A percentile compares a stretch with the other conserved stretches of the same genome.
Conservation (phyloP, 2,888 invertebrate genomes). For the Oxycera nigricornis region DNA sequence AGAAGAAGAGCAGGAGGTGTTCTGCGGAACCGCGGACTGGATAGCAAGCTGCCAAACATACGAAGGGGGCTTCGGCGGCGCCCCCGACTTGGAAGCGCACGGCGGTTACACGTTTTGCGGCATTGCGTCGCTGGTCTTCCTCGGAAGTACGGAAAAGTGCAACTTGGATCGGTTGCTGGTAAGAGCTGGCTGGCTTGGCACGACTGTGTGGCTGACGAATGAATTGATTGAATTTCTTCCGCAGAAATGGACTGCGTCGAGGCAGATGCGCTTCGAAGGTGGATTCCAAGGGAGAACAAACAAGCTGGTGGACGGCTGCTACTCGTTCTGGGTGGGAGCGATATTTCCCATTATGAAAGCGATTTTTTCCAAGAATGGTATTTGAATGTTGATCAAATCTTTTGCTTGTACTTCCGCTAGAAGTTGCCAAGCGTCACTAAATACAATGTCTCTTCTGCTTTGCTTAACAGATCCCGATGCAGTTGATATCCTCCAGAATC, state of each 20-base stretch:
- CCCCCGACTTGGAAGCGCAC: constrained; percentile 95
- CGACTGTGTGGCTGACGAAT: not conserved
- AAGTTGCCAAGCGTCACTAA: not conserved
- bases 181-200: constrained; percentile 49
- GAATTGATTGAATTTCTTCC: constrained; percentile 48
- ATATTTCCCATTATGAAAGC: constrained; percentile 87
- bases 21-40: constrained; percentile 90
- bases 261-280: constrained; percentile 94
- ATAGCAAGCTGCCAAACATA: constrained; percentile 95
- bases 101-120: constrained; percentile 99
- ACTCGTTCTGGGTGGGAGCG: constrained; percentile 99
- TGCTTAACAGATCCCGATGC: not conserved
- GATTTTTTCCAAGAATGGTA: constrained; percentile 67
- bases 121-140: constrained; percentile 83
- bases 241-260: constrained; percentile 84
- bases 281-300: constrained; percentile 98
- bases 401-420: too few species aligned
- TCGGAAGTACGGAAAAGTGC: constrained; percentile 78
- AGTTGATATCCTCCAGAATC: constrained; percentile 44
- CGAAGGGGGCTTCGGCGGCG: constrained; percentile 97
- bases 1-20: constrained; percentile 76
- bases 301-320: constrained; percentile 98
- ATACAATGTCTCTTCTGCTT: not conserved
- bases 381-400: not conserved
- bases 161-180: constrained; percentile 77